Conservation (phyloP, 2,888 invertebrate species). For the Salpingus planirostris region DNA sequence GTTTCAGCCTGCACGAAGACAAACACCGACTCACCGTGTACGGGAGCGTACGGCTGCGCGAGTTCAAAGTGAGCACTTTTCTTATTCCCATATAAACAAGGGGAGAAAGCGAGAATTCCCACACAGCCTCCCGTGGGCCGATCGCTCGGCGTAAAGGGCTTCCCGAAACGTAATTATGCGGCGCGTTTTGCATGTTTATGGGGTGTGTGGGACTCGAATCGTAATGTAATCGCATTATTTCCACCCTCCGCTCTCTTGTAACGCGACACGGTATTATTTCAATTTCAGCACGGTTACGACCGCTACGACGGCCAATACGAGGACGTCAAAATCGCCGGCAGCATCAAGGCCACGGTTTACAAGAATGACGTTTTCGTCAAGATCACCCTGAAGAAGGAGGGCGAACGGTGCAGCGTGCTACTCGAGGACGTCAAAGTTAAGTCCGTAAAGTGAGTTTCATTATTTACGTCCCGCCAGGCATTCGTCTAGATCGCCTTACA, state of each 20-base stretch:
- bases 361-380: slow-evolving; percentile 29
- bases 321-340: slow-evolving; percentile 46
- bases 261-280: neutral
- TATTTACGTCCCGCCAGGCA: slow-evolving; percentile 10
- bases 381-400: slow-evolving; percentile 25
- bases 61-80: slow-evolving; percentile 36
- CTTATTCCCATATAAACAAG: no score
- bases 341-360: slow-evolving; percentile 34
- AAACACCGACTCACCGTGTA: slow-evolving; percentile 31
- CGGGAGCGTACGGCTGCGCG: slow-evolving; percentile 29
- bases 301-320: slow-evolving; percentile 43
- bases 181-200: no score
- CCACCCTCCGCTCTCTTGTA: neutral
- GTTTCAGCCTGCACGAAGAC: slow-evolving; percentile 47
- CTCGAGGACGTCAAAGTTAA: slow-evolving; percentile 15
- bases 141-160: no score
- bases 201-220: no score
- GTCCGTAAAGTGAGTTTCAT: slow-evolving; percentile 3
- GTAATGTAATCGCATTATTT: no score
- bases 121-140: no score
- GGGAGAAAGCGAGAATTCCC: no score
- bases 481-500: slow-evolving; percentile 18
- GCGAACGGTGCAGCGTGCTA: slow-evolving; percentile 19
- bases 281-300: slow-evolving; percentile 33
- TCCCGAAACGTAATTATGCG: no score